Evolutionary conservation across 2,888 invertebrate species (phyloP).

Genomic region (Keiferia lycopersicella): DNA sequence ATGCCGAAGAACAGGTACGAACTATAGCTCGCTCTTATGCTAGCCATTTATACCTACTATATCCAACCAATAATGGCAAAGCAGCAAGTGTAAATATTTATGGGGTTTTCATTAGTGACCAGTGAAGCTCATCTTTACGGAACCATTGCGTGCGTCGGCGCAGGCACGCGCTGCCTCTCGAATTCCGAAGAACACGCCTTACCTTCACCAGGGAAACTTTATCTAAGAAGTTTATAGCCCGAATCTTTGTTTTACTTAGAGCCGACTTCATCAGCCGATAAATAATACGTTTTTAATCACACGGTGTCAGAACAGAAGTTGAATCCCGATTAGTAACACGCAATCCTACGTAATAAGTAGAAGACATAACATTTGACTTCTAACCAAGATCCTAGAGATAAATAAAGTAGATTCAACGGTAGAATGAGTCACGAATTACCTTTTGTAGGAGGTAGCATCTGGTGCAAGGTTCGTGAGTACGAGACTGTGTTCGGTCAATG

Average conservation of each 20-base stretch:
- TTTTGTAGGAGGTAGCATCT: constrained; percentile 63
- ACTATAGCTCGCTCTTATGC: no score
- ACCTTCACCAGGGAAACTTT: constrained; percentile 21
- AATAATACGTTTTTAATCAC: constrained; percentile 5
- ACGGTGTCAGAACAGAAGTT: not conserved
- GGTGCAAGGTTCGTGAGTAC: constrained; percentile 57
- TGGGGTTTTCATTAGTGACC: constrained; percentile 25
- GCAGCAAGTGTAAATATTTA: constrained; percentile 24
- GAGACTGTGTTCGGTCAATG: constrained; percentile 67
- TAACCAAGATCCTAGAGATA: not conserved
- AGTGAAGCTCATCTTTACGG: constrained; percentile 42
- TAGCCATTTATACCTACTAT: no score
- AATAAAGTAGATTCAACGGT: not conserved
- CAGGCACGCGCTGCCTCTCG: constrained; percentile 42
- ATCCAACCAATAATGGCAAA: not conserved
- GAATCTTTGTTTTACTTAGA: not conserved
- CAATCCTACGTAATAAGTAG: not conserved
- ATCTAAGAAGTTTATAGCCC: not conserved
- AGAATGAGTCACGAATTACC: constrained; percentile 39
- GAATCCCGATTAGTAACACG: not conserved
- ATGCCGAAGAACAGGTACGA: no score
- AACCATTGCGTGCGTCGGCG: constrained; percentile 52
- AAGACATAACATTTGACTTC: not conserved
- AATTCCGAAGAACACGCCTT: constrained; percentile 31
- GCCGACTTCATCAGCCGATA: not conserved